phyloP scores from a whole-genome alignment of 1,140 invertebrate species.

The Diprion similis region DNA sequence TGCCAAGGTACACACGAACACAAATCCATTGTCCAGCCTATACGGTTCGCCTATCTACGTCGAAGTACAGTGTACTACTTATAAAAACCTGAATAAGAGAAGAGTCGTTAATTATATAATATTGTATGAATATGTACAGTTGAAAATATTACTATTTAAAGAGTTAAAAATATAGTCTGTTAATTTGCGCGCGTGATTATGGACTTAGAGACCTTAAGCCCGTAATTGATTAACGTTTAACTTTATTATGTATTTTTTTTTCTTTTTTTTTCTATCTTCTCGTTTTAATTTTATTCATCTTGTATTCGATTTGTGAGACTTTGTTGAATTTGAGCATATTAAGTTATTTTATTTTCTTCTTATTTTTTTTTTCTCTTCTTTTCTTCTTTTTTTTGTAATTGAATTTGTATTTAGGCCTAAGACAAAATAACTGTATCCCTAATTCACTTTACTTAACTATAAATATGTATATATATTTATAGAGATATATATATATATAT shows the following conservation, averaged over 20 bases:
- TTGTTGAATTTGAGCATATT: constrained; percentile 45
- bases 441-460: constrained; percentile 15
- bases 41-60: constrained; percentile 29
- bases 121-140: constrained; percentile 51
- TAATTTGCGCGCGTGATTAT: constrained; percentile 54
- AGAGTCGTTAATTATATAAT: constrained; percentile 34
- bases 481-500: constrained; percentile 16
- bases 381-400: constrained; percentile 23
- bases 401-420: constrained; percentile 26
- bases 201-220: constrained; percentile 50
- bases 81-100: constrained; percentile 41
- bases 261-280: constrained; percentile 24
- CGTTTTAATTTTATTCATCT: constrained; percentile 17
- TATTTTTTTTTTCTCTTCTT: constrained; percentile 10
- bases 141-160: constrained; percentile 59
- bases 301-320: constrained; percentile 34
- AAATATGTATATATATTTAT: constrained; percentile 11
- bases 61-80: constrained; percentile 24
- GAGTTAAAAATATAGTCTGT: constrained; percentile 63
- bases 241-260: constrained; percentile 26
- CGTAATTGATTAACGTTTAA: constrained; percentile 19
- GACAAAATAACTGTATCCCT: constrained; percentile 19
- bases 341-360: constrained; percentile 34
- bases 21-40: constrained; percentile 26
- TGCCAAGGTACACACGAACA: not conserved